Evolutionary conservation across 2,797 vertebrate genomes (phyloP), one percentile per base, ranked within the genome.

Genomic region (Scolopax bukidnonensis): DNA sequence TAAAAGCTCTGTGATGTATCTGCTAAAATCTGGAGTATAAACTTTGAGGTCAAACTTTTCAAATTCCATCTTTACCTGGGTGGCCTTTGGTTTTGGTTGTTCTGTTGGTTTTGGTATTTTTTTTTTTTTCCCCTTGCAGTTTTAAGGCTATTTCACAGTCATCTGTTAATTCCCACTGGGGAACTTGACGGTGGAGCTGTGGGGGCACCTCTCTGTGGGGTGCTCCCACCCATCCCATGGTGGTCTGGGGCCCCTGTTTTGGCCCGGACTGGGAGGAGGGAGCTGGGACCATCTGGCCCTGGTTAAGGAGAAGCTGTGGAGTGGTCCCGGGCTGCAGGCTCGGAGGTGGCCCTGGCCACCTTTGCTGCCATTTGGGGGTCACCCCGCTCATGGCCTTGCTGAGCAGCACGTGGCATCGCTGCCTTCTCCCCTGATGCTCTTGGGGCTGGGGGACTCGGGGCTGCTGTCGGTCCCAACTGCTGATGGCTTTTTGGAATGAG

Each of bases 351-450:
- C 4, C 25, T 15, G 57, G 45, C 63, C 5, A 0, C 6, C 0
- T 12, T 16, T 5, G 4, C 50, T 6, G 4, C 50, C 2, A 0
- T 4, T 3, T 7, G 63, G 54, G 33, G 32, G 11, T 16, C 6
- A 8, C 56, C 56, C 43, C 0, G 7, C 67, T 20, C 0, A 3
- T 24, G 30, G 67, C 36, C 17, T 3, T 8, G 1, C 15, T 0
- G 0, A 3, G 36, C 30, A 16, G 53, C 25, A 4, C 4, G 1
- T 3, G 53, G 16, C 12, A 33, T 33, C 1, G 6, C 50, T 32
- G 6, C 3, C 11, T 2, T 11, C 10, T 14, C 23, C 16, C 38
- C 10, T 5, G 57, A 4, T 14, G 57, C 40, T 65, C n/a, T 6
- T 9, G 4, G 20, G 23, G 36, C 5, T 10, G 16, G 48, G 20